Conservation (phyloP, 2,797 vertebrate species). For the Selene dorsalis region DNA sequence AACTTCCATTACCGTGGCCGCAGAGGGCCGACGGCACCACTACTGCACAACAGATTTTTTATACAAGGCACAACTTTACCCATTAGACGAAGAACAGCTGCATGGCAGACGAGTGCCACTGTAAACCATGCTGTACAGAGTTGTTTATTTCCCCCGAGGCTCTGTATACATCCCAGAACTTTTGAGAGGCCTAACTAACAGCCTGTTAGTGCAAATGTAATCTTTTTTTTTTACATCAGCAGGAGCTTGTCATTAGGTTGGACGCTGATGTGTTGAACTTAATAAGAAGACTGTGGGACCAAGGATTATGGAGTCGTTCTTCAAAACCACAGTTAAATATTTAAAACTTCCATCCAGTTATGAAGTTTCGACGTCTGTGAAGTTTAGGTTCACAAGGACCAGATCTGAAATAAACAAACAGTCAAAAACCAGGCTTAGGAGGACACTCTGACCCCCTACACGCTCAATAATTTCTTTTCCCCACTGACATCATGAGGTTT, state of each 20-base stretch:
- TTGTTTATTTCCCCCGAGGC: neutral
- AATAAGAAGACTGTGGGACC: neutral
- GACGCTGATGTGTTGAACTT: neutral
- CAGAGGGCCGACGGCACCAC: neutral
- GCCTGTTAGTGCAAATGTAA: neutral
- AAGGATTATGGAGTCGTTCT: neutral
- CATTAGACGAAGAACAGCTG: constrained; percentile 46
- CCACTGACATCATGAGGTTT: neutral
- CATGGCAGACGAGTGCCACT: constrained; percentile 5
- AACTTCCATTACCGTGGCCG: constrained; percentile 21
- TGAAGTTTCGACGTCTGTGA: neutral
- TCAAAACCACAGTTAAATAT: too few relatives aligned
- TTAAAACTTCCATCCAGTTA: neutral
- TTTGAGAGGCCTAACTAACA: neutral
- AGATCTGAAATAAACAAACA: neutral
- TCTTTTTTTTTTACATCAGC: neutral
- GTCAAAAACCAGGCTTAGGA: neutral
- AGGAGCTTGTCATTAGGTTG: neutral
- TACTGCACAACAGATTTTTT: neutral
- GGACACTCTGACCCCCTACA: too few relatives aligned
- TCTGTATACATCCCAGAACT: neutral
- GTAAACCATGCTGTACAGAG: neutral
- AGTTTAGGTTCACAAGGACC: neutral
- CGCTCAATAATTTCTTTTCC: neutral
- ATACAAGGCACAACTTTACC: constrained; percentile 4